phyloP scores from a whole-genome alignment of 2,113 vertebrate species.

The Lepisosteus oculatus region DNA sequence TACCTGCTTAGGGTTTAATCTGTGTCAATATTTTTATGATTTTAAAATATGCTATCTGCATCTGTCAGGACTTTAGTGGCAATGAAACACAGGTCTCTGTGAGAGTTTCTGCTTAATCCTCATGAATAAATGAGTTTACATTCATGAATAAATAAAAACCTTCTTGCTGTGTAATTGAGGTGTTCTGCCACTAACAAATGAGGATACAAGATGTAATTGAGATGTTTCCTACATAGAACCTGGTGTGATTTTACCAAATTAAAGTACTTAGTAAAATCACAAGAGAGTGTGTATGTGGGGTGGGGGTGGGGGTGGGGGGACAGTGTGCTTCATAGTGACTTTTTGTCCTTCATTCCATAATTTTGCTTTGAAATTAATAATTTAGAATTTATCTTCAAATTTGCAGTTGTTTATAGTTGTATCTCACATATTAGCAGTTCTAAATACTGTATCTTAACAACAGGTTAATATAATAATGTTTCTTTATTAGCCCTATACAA shows the following conservation, averaged over 20 bases:
- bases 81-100: slow-evolving; percentile 44
- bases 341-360: slow-evolving; percentile 14
- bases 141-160: slow-evolving; percentile 77
- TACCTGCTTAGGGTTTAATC: slow-evolving; percentile 53
- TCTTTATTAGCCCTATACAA: no score
- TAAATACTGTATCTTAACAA: no score
- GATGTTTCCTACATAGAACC: slow-evolving; percentile 47
- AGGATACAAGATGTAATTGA: slow-evolving; percentile 67
- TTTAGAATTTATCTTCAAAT: no score
- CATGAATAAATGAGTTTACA: slow-evolving; percentile 76
- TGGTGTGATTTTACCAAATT: slow-evolving; percentile 52
- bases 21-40: slow-evolving; percentile 62
- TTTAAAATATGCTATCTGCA: slow-evolving; percentile 72
- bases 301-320: slow-evolving; percentile 18
- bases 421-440: no score
- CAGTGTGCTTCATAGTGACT: slow-evolving; percentile 17
- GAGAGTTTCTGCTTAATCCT: slow-evolving; percentile 70
- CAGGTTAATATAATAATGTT: no score
- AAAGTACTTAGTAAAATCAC: slow-evolving; percentile 50
- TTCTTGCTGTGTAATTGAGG: slow-evolving; percentile 71
- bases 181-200: slow-evolving; percentile 68
- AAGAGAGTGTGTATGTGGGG: slow-evolving; percentile 22
- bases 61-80: slow-evolving; percentile 49
- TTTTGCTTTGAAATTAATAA: no score
- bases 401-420: no score